A percentile compares a stretch with the other conserved stretches of the same genome.
Evolutionary conservation across 1,140 invertebrate genomes (phyloP).

Genomic region (Xylocopa sonorina): DNA sequence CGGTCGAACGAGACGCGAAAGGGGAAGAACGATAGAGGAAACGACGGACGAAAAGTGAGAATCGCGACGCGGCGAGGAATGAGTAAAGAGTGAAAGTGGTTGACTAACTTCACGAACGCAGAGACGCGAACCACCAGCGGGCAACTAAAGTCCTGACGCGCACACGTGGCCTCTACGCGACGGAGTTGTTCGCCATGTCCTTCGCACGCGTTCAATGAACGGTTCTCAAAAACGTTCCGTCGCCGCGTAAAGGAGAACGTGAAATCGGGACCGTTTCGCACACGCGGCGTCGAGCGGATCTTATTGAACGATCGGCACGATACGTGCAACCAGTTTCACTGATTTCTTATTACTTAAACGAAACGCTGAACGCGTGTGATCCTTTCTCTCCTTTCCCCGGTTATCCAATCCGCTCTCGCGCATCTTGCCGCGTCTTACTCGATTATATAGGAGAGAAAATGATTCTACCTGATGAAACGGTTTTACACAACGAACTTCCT

Average conservation of each 20-base stretch:
- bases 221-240: too few relatives aligned
- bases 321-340: not conserved
- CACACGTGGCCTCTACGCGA: constrained; percentile 27
- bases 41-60: not conserved
- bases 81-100: constrained; percentile 75
- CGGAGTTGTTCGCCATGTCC: not conserved
- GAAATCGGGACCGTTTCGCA: too few relatives aligned
- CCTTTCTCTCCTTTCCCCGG: constrained; percentile 28
- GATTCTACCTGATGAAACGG: not conserved
- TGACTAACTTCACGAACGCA: constrained; percentile 62
- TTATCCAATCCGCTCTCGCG: constrained; percentile 7
- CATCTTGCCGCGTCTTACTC: not conserved
- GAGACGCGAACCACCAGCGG: constrained; percentile 53
- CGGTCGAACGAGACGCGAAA: not conserved
- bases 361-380: not conserved
- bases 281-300: too few relatives aligned
- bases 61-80: constrained; percentile 48
- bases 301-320: not conserved
- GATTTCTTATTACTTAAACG: not conserved
- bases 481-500: not conserved
- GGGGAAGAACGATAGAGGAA: too few relatives aligned
- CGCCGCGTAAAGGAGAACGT: too few relatives aligned
- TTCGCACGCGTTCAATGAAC: not conserved
- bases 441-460: not conserved
- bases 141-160: constrained; percentile 54